Percentiles rank a stretch among this genome's conserved stretches.
These are phyloP conservation scores for Omphaloscelis lunosa DNA, from an alignment of 2,888 invertebrate genomes.

Conservation along the genomic window DNA sequence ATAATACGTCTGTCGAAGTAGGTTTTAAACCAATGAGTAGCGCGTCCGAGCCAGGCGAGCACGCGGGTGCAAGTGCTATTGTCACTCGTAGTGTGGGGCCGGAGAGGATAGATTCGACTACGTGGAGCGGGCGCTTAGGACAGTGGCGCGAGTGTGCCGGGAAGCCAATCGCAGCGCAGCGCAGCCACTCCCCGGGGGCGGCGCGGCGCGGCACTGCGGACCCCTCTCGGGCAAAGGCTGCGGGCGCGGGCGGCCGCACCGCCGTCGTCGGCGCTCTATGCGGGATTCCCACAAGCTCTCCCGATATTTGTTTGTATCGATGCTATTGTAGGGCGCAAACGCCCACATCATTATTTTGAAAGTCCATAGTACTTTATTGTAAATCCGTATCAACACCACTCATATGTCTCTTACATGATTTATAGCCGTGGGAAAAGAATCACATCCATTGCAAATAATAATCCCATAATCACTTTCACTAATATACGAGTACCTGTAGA, in stretches of 20 bases:
- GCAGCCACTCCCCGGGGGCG: slow-evolving; percentile 75
- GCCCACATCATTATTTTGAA: slow-evolving; percentile 90
- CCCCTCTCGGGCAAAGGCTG: slow-evolving; percentile 67
- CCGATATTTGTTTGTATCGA: slow-evolving; percentile 84
- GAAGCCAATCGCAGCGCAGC: slow-evolving; percentile 77
- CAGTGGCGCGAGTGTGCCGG: slow-evolving; percentile 62
- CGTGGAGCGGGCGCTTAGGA: slow-evolving; percentile 79
- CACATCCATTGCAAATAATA: slow-evolving; percentile 33
- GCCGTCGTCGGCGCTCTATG: slow-evolving; percentile 76
- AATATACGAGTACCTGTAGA: neutral
- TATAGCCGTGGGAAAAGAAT: slow-evolving; percentile 87
- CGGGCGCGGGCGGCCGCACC: slow-evolving; percentile 62
- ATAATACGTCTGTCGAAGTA: slow-evolving; percentile 83
- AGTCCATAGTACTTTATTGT: slow-evolving; percentile 87
- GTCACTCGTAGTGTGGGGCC: slow-evolving; percentile 75
- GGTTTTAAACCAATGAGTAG: slow-evolving; percentile 82
- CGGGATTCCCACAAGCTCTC: slow-evolving; percentile 89
- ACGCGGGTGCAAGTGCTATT: slow-evolving; percentile 73
- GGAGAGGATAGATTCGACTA: slow-evolving; percentile 77
- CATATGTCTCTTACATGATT: slow-evolving; percentile 86
- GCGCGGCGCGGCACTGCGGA: slow-evolving; percentile 55
- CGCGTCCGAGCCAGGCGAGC: slow-evolving; percentile 71
- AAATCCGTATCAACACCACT: slow-evolving; percentile 88
- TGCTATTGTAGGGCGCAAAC: slow-evolving; percentile 84
- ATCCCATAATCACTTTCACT: slow-evolving; percentile 5